phyloP scores from a whole-genome alignment of 2,888 invertebrate species.

The Caenorhabditis zanzibari region DNA sequence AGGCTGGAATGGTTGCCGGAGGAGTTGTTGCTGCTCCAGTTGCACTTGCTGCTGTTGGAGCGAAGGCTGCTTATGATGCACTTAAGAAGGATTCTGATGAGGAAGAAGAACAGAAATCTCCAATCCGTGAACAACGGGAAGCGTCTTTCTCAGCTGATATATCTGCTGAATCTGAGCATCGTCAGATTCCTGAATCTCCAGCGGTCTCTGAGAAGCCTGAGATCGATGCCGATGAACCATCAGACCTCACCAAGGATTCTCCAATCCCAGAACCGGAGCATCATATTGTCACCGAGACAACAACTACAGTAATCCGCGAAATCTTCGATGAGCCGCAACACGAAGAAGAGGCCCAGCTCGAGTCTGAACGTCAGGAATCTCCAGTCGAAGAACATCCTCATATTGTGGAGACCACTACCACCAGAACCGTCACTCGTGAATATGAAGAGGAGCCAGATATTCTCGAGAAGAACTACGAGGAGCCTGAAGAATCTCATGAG shows the following conservation, averaged over 20 bases:
- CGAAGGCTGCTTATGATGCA: slow-evolving; percentile 72
- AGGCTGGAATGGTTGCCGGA: slow-evolving; percentile 74
- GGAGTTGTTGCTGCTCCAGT: slow-evolving; percentile 75
- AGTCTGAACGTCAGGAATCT: slow-evolving; percentile 27
- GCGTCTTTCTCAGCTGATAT: slow-evolving; percentile 30
- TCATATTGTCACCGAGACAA: slow-evolving; percentile 23
- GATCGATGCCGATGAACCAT: slow-evolving; percentile 2
- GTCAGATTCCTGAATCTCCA: slow-evolving; percentile 12
- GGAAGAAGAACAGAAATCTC: slow-evolving; percentile 2
- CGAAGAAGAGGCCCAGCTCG: not conserved
- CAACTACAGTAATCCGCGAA: slow-evolving; percentile 27
- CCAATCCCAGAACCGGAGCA: slow-evolving; percentile 34
- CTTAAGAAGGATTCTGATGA: slow-evolving; percentile 54
- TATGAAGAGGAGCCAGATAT: not conserved
- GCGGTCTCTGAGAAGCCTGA: slow-evolving; percentile 41
- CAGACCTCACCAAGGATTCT: slow-evolving; percentile 4
- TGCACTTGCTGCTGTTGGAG: slow-evolving; percentile 74
- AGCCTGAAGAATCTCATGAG: too few species aligned
- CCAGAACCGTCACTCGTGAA: slow-evolving; percentile 25
- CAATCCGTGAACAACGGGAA: not conserved
- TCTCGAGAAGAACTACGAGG: too few species aligned
- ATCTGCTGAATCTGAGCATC: slow-evolving; percentile 25
- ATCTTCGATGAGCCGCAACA: slow-evolving; percentile 5
- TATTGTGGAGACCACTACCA: slow-evolving; percentile 30
- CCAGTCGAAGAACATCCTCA: slow-evolving; percentile 33